Percentiles rank a stretch among this genome's conserved stretches.
Evolutionary conservation across 2,797 vertebrate species (phyloP).

Genomic region (Hipposideros larvatus): DNA sequence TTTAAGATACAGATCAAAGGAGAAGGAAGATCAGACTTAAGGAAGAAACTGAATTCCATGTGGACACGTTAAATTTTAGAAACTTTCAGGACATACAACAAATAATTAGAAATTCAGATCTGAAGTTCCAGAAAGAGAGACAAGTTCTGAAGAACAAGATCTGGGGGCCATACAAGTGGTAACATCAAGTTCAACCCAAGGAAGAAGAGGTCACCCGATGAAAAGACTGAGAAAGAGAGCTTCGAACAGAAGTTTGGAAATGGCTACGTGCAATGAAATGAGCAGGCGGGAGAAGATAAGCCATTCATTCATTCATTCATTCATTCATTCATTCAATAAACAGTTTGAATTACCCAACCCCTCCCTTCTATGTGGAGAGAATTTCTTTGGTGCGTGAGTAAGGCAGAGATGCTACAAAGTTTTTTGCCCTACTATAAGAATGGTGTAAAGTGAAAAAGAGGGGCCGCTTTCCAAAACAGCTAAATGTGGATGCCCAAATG

Average conservation of each 20-base stretch:
- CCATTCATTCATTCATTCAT: background rate
- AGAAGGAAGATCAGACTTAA: background rate
- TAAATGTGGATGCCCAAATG: background rate
- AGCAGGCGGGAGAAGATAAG: background rate
- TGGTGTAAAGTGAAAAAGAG: background rate
- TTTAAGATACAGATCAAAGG: conserved; percentile 19
- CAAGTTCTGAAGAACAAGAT: background rate
- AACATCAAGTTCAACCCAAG: background rate
- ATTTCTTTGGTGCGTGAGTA: background rate
- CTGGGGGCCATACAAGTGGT: background rate
- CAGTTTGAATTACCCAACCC: too few relatives aligned
- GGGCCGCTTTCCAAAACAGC: background rate
- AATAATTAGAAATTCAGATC: conserved; percentile 27
- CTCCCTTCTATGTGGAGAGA: background rate
- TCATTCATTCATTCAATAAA: background rate
- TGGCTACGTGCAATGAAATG: background rate
- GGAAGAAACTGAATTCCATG: background rate
- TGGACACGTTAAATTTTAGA: background rate
- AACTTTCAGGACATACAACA: background rate
- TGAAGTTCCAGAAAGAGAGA: background rate
- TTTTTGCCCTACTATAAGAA: background rate
- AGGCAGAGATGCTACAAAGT: background rate
- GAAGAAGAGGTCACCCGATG: background rate
- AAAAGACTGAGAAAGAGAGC: background rate
- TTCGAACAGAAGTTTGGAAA: background rate